phyloP scores from a whole-genome alignment of 2,888 invertebrate genomes.

The Acanthosepion esculentum region DNA sequence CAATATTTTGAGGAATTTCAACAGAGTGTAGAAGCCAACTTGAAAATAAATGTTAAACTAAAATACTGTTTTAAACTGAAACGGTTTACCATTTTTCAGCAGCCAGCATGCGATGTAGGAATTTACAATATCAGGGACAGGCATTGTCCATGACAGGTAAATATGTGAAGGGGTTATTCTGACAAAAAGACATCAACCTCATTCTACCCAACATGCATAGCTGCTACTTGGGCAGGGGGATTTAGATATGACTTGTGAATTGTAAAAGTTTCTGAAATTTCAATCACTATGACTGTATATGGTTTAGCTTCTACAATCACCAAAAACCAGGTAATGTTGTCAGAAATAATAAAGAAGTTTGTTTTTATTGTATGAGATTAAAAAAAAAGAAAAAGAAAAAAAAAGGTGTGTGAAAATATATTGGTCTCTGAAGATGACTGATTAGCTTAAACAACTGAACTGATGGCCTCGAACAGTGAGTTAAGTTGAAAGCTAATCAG shows the following conservation, averaged over 20 bases:
- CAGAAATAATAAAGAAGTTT: background rate
- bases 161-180: background rate
- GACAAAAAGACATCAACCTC: background rate
- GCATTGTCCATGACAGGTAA: background rate
- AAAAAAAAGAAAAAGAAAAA: background rate
- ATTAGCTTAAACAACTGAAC: background rate
- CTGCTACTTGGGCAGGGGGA: background rate
- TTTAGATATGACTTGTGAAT: background rate
- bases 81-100: background rate
- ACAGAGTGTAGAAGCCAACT: background rate
- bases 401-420: background rate
- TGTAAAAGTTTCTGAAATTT: background rate
- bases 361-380: background rate
- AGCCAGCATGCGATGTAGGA: background rate
- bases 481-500: background rate
- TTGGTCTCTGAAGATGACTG: background rate
- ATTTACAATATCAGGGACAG: background rate
- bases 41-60: background rate
- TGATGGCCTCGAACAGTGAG: background rate
- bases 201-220: background rate
- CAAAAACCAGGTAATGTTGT: background rate
- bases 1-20: background rate
- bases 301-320: background rate
- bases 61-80: background rate
- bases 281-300: background rate